A percentile compares a stretch with the other conserved stretches of the same genome.
Evolutionary conservation across 2,888 invertebrate genomes (phyloP).

Genomic region (Teinopalpus imperialis): DNA sequence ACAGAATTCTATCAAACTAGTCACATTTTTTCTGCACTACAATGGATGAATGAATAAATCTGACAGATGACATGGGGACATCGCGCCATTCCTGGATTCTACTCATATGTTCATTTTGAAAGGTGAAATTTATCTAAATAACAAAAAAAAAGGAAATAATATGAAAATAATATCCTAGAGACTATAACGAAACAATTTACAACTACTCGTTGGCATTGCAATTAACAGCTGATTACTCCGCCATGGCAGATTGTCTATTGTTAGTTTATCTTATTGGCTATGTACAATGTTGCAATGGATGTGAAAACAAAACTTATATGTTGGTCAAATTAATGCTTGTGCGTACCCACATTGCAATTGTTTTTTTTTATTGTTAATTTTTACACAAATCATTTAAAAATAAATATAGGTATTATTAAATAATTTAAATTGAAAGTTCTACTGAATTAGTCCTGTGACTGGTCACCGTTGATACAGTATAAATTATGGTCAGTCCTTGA

Average conservation of each 20-base stretch:
- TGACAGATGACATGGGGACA: constrained; percentile 76
- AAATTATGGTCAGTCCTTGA: no score
- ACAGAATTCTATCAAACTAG: constrained; percentile 70
- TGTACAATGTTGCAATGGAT: constrained; percentile 14
- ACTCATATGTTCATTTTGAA: constrained; percentile 33
- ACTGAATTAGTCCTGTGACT: no score
- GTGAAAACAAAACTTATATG: no score
- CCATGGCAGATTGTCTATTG: constrained; percentile 63
- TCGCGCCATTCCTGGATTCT: constrained; percentile 70
- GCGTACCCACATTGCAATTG: no score
- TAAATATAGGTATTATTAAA: no score
- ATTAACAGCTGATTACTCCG: constrained; percentile 80
- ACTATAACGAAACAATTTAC: constrained; percentile 45
- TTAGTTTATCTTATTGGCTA: constrained; percentile 22
- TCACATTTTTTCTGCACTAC: constrained; percentile 78
- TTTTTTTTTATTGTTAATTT: no score
- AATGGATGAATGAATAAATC: constrained; percentile 75
- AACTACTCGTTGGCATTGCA: constrained; percentile 65
- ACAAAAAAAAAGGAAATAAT: constrained; percentile 33
- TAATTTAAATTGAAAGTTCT: no score
- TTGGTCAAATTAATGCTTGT: no score
- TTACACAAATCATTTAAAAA: no score
- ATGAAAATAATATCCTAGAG: constrained; percentile 38
- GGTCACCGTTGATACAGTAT: no score
- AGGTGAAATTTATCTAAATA: constrained; percentile 32